These are phyloP conservation scores for Eupithecia dodoneata DNA, from an alignment of 2,888 invertebrate species.

Conservation along the genomic window DNA sequence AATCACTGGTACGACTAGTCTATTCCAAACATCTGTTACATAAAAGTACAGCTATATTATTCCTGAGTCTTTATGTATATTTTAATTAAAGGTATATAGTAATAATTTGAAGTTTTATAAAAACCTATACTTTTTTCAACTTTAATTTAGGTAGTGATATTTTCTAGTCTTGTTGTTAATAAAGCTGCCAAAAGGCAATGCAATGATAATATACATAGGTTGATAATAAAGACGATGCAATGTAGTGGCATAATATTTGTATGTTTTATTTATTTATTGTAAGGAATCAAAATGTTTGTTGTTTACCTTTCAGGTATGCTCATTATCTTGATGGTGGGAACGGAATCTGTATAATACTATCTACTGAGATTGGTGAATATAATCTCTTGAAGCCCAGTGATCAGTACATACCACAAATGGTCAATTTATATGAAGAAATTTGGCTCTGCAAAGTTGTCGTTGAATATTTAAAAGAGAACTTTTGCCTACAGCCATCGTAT, in stretches of 20 bases:
- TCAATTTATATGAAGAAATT: constrained; percentile 89
- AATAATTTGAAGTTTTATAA: background rate
- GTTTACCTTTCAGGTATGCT: constrained; percentile 82
- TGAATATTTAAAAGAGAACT: constrained; percentile 88
- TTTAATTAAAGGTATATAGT: too few relatives aligned
- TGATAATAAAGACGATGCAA: background rate
- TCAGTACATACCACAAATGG: constrained; percentile 88
- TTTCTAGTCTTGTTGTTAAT: background rate
- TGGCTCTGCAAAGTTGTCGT: constrained; percentile 91
- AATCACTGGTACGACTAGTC: too few relatives aligned
- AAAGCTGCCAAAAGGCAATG: background rate
- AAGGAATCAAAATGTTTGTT: background rate
- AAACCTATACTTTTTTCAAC: background rate
- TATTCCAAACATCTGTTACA: too few relatives aligned
- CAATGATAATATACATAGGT: background rate
- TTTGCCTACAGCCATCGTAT: constrained; percentile 87
- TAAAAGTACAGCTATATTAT: background rate
- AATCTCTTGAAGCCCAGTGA: constrained; percentile 89
- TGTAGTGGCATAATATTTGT: background rate
- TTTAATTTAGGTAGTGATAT: background rate
- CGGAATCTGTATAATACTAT: constrained; percentile 88
- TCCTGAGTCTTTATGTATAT: background rate
- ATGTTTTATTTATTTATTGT: background rate
- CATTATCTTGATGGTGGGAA: constrained; percentile 93
- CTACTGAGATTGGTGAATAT: constrained; percentile 91